Percentiles rank a stretch among this genome's conserved stretches.
Conservation (phyloP, 2,113 vertebrate species). For the Pionites leucogaster region DNA sequence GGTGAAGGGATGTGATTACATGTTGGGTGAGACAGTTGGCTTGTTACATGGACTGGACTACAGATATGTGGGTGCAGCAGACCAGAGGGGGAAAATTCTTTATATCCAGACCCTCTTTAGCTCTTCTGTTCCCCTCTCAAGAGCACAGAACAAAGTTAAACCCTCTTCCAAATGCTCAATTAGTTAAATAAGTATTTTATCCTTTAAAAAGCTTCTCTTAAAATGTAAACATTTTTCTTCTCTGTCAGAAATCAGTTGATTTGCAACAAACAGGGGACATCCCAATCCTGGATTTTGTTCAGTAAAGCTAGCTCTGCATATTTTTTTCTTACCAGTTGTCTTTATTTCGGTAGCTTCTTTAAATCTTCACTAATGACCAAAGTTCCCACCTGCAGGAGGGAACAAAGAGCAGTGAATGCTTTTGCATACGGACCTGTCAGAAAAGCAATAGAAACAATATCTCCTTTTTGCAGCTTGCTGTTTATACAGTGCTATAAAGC, state of each 20-base stretch:
- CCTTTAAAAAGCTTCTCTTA: not conserved
- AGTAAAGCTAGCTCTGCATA: not conserved
- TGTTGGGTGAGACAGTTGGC: not conserved
- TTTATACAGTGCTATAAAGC: not conserved
- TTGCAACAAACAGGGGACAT: not conserved
- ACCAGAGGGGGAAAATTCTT: not conserved
- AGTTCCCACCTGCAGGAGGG: not conserved
- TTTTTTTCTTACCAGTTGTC: not conserved
- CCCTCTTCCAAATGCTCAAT: not conserved
- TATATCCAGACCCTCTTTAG: not conserved
- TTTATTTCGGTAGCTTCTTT: not conserved
- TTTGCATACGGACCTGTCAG: not conserved
- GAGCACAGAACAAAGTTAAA: not conserved
- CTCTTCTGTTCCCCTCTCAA: not conserved
- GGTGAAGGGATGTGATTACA: not conserved
- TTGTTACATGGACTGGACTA: not conserved
- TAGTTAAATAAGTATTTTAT: not conserved
- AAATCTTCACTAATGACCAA: not conserved
- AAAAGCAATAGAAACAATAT: not conserved
- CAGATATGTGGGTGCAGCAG: not conserved
- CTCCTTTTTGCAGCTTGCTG: not conserved
- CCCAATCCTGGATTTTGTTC: not conserved
- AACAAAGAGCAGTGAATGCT: not conserved
- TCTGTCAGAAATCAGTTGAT: not conserved
- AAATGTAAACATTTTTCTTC: not conserved